Base-by-base conservation (phyloP, 2,113 vertebrate genomes). In the Apteryx mantelli region DNA sequence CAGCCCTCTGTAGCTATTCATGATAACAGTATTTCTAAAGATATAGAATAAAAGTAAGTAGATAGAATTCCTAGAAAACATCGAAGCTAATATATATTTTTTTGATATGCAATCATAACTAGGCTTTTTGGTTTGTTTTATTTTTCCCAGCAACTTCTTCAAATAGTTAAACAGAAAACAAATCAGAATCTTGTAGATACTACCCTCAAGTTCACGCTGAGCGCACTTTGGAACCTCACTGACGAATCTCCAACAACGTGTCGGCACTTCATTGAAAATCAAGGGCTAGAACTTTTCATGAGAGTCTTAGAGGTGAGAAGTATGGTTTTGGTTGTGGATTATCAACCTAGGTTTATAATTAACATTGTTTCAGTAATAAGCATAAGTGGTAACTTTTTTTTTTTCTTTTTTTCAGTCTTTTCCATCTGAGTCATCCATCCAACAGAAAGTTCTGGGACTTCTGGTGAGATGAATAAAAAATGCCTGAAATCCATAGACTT, bases 231-330 rank as follows among this genome's bases (percentile, higher is more conserved):
- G 99, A 99, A 99, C 97, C 98, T 99, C 86, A 99, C 99, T 3
- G 99, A 99, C 89, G 99, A 99, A 97, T 99, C 99, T 14, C 99
- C 99, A n/a, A 99, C 99, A 65, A 99, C 99, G 2, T 99, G 99
- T 97, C 98, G 99, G 89, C 99, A 99, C 98, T 99, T 99, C 94
- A 99, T 99, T 70, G 99, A 99, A 98, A 99, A 99, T 97, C 99
- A 99, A 97, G 99, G 99, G 61, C 98, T 99, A 86, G 99, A 99
- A 81, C 99, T 99, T 91, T 99, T 99, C 93, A 99, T 99, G 97
- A 99, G 99, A 97, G 99, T 99, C 86, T 97, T 99, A 17, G 99
- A 99, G 99, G 99, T 99, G 97, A 97, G 95, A 48, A 94, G 21
- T 36, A 46, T 46, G 18, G 32, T 60, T 80, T 76, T 84, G 40